Percentiles rank a stretch among this genome's conserved stretches.
phyloP scores from a whole-genome alignment of 2,888 invertebrate species.

The Pammene fasciana region DNA sequence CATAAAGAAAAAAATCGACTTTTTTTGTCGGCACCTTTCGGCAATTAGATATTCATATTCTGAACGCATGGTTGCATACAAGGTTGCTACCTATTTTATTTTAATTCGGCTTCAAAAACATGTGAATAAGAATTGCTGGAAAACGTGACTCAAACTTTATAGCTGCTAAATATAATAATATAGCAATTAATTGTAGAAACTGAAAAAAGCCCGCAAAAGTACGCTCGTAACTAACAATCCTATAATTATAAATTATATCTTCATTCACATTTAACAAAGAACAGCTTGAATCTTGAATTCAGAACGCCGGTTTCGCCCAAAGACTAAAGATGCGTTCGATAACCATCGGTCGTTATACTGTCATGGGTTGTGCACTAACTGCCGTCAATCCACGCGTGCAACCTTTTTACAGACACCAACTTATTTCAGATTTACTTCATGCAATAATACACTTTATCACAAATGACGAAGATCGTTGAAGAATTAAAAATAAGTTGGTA shows the following conservation, averaged over 20 bases:
- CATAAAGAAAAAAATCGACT: not conserved
- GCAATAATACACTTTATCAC: constrained; percentile 17
- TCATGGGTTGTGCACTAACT: constrained; percentile 78
- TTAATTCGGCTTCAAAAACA: not conserved
- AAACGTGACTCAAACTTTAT: constrained; percentile 3
- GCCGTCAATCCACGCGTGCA: constrained; percentile 75
- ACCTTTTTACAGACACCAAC: constrained; percentile 57
- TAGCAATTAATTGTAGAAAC: not conserved
- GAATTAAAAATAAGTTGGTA: not conserved
- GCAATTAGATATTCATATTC: too few species aligned
- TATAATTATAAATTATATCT: constrained; percentile 30
- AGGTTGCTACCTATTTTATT: too few species aligned
- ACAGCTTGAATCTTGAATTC: constrained; percentile 33
- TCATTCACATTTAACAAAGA: constrained; percentile 37
- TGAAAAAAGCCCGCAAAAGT: too few species aligned
- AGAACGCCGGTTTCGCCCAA: constrained; percentile 34
- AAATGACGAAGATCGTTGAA: not conserved
- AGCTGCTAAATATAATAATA: constrained; percentile 13
- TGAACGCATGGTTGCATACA: too few species aligned
- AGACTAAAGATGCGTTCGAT: constrained; percentile 60
- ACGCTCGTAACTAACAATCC: constrained; percentile 16
- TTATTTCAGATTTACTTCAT: constrained; percentile 34
- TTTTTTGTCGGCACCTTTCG: too few species aligned
- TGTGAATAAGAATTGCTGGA: not conserved
- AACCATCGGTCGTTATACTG: constrained; percentile 77